Conservation (phyloP, 2,113 vertebrate genomes). For the Gymnorhina tibicen region DNA sequence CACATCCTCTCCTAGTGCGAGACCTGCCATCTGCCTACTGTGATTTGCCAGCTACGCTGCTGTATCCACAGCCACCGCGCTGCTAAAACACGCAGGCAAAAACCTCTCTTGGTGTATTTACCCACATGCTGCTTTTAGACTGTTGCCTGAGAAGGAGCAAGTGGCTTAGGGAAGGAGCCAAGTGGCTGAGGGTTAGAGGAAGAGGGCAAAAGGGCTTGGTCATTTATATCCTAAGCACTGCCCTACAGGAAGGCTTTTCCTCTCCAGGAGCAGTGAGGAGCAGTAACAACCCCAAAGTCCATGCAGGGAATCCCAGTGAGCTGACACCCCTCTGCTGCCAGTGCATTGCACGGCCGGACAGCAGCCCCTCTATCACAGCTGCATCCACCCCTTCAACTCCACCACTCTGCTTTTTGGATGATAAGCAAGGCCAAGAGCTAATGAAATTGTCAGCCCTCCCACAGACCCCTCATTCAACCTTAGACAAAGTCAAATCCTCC, state of each 20-base stretch:
- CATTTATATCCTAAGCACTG: background rate
- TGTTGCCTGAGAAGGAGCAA: background rate
- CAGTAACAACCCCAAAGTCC: background rate
- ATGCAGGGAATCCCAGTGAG: background rate
- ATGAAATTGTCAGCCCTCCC: background rate
- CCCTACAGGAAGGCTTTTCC: background rate
- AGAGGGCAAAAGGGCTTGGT: background rate
- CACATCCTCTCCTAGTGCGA: constrained; percentile 14
- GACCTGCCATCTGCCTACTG: constrained; percentile 47
- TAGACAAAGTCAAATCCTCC: background rate
- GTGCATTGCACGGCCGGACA: background rate
- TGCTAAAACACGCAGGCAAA: background rate
- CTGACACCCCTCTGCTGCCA: background rate
- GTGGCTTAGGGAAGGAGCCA: background rate
- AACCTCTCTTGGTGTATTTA: background rate
- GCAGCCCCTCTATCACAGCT: background rate
- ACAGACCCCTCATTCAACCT: background rate
- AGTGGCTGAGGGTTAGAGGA: background rate
- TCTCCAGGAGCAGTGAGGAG: rapidly evolving
- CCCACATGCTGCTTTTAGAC: rapidly evolving
- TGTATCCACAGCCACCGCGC: background rate
- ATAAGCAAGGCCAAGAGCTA: background rate
- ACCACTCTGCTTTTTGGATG: background rate
- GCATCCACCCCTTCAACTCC: background rate
- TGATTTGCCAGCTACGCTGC: background rate